Base-by-base conservation (phyloP, 2,113 vertebrate species). In the Arothron firmamentum region DNA sequence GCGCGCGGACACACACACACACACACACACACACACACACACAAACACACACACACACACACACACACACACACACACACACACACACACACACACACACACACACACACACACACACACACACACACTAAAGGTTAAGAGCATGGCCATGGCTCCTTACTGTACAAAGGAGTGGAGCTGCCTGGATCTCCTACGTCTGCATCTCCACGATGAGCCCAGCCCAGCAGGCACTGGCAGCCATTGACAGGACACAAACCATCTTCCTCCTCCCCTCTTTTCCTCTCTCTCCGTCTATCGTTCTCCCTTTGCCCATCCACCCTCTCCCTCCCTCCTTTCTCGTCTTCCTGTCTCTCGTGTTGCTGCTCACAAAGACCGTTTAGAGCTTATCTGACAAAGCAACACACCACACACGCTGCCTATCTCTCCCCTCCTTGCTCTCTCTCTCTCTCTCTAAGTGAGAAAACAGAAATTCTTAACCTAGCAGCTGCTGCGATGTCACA, bases 341-440 rank as follows among this genome's bases (percentile, higher is more conserved):
- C 75, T 81, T 73, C 72, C 81, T 66, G 77, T 78, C 78, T 77
- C 74, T 78, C 41, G 20, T 31, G 10, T 65, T 55, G 72, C 66
- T 43, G 70, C 78, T 89, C 80, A 82, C 85, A 84, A 83, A 84
- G 76, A 90, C 80, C 56, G 81, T 87, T 87, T 45, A 74, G 60
- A 86, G 90, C 87, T 92, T 90, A 88, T 90, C 91, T 88, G 88
- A 91, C 88, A 90, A 92, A 92, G 90, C 86, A 81, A 88, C 86
- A 71, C 82, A 75, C 87, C 77, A 84, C 85, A 83, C 88, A 77
- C 67, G 65, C 85, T 67, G 83, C 77, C 87, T 84, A 84, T 80
- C 83, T 83, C 82, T 81, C 81, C 65, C 73, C 69, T 82, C 67
- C 64, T 65, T 69, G 67, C 80, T 78, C 79, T 68, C 82, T 59